Evolutionary conservation across 2,888 invertebrate species (phyloP).

Genomic region (Hypselothyrea guttata): DNA sequence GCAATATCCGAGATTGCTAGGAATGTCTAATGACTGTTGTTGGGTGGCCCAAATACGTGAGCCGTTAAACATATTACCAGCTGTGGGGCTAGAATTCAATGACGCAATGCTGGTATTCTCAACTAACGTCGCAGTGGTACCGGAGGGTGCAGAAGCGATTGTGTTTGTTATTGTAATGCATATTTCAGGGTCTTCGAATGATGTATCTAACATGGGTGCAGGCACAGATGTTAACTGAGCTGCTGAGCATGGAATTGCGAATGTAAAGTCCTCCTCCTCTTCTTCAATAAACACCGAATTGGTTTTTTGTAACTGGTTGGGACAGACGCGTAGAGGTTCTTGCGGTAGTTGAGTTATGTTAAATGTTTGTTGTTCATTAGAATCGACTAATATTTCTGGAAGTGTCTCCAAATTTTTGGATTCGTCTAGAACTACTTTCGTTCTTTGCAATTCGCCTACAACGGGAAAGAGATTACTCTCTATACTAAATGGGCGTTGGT

Average conservation of each 20-base stretch:
- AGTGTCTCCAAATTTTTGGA: constrained; percentile 3
- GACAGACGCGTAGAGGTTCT: background rate
- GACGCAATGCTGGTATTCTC: no score
- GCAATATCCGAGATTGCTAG: constrained; percentile 73
- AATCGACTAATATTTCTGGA: constrained; percentile 21
- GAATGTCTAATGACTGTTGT: constrained; percentile 88
- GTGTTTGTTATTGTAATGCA: no score
- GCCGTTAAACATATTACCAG: constrained; percentile 2
- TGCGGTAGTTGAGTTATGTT: no score
- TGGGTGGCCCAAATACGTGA: constrained; percentile 82
- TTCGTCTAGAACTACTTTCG: background rate
- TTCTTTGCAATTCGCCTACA: constrained; percentile 50
- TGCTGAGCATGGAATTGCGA: no score
- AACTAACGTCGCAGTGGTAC: no score
- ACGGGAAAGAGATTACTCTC: constrained; percentile 49
- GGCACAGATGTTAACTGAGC: no score
- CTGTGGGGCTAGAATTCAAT: background rate
- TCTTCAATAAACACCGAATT: background rate
- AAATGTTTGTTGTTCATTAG: constrained; percentile 2
- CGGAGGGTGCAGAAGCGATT: no score
- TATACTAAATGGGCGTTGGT: background rate
- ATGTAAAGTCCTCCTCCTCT: constrained; percentile 40
- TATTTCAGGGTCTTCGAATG: no score
- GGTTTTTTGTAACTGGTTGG: background rate
- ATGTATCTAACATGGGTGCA: no score